Percentiles rank a stretch among this genome's conserved stretches.
These are phyloP conservation scores for Lineus longissimus DNA, from an alignment of 1,140 invertebrate genomes.

Conservation along the genomic window DNA sequence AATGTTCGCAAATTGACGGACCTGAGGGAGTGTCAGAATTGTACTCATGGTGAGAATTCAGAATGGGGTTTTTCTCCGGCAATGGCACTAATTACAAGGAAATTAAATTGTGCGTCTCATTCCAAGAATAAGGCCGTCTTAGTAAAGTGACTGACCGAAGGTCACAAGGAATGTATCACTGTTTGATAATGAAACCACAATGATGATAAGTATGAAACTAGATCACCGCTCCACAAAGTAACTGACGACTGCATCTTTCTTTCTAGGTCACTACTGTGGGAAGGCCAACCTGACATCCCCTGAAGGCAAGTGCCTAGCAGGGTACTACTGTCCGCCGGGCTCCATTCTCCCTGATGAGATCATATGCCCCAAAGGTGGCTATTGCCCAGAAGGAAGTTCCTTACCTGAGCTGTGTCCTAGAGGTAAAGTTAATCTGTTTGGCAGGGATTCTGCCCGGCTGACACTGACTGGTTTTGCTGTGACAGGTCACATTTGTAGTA, in stretches of 20 bases:
- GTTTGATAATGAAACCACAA: not conserved
- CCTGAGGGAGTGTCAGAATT: slow-evolving; percentile 33
- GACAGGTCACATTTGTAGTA: too few species aligned
- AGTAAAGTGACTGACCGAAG: too few species aligned
- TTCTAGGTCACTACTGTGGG: slow-evolving; percentile 40
- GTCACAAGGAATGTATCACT: not conserved
- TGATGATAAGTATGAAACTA: too few species aligned
- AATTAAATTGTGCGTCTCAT: too few species aligned
- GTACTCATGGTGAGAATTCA: slow-evolving; percentile 33
- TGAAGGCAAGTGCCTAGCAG: slow-evolving; percentile 31
- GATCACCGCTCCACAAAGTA: too few species aligned
- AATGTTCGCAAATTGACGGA: slow-evolving; percentile 28
- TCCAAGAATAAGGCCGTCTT: too few species aligned
- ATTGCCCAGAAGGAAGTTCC: slow-evolving; percentile 33
- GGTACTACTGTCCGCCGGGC: slow-evolving; percentile 40
- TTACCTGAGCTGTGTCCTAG: slow-evolving; percentile 33
- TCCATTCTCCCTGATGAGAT: slow-evolving; percentile 26
- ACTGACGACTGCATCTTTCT: too few species aligned
- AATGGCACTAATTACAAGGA: too few species aligned
- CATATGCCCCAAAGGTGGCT: slow-evolving; percentile 33
- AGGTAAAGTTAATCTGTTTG: too few species aligned
- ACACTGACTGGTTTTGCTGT: too few species aligned
- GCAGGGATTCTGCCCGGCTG: too few species aligned
- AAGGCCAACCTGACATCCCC: slow-evolving; percentile 29
- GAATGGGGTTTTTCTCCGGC: not conserved